Percentiles rank a stretch among this genome's conserved stretches.
Conservation (phyloP, 2,888 invertebrate species). For the Plagiodera versicolora region DNA sequence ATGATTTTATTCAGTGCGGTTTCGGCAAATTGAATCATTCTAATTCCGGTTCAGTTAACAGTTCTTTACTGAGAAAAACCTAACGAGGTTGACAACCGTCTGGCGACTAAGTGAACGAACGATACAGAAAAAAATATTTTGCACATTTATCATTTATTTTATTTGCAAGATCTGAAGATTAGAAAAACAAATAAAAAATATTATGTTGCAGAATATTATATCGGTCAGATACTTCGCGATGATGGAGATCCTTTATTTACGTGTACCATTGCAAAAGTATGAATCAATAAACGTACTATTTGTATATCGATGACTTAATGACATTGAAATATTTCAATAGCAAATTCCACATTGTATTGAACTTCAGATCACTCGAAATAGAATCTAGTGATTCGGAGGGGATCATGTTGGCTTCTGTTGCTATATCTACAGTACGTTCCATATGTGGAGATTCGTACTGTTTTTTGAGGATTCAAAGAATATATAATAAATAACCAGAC, state of each 20-base stretch:
- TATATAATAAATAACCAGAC: too few relatives aligned
- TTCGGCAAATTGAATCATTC: conserved; percentile 11
- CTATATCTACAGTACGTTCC: too few relatives aligned
- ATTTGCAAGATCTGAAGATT: conserved; percentile 29
- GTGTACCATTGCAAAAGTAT: background rate
- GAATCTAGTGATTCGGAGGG: too few relatives aligned
- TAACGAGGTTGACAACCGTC: conserved; percentile 18
- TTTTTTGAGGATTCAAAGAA: too few relatives aligned
- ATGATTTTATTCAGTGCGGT: conserved; percentile 17
- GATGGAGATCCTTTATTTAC: conserved; percentile 8
- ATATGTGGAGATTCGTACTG: too few relatives aligned
- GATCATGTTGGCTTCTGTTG: too few relatives aligned
- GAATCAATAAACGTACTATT: background rate
- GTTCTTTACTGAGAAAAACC: conserved; percentile 5
- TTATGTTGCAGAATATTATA: conserved; percentile 20
- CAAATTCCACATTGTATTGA: background rate
- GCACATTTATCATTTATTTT: conserved; percentile 27
- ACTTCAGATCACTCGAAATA: too few relatives aligned
- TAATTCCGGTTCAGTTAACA: conserved; percentile 12
- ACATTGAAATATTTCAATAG: background rate
- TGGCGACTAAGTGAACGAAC: conserved; percentile 28
- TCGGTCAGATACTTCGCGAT: conserved; percentile 21
- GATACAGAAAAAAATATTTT: conserved; percentile 31
- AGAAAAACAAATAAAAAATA: conserved; percentile 28
- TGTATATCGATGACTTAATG: background rate